Evolutionary conservation across 2,797 vertebrate species (phyloP), one percentile per base, ranked within the genome.

Genomic region (Synaphobranchus kaupii): DNA sequence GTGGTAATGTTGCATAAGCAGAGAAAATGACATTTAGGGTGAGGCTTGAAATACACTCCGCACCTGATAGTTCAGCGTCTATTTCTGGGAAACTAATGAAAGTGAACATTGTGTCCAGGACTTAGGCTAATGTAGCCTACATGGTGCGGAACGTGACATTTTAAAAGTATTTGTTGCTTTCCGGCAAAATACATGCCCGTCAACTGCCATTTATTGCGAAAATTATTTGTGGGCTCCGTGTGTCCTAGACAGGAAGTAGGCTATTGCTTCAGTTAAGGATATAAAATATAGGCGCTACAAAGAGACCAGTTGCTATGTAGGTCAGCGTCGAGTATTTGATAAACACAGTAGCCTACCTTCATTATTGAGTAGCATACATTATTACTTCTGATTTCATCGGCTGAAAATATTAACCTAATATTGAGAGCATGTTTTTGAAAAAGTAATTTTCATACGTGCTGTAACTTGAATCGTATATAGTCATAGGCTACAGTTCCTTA

Each of bases 1-100:
- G 47, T 78, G 66, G 52, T 87, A 76, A 84, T 73, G 86, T 84
- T 87, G 86, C 86, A 58, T 84, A 87, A 87, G 68, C 52, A 28
- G 39, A 84, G 54, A 80, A 60, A 58, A 58, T 50, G 25, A 71
- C 63, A 28, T 28, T 60, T 13, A 39, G 34, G 54, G 81, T 20
- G 63, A 86, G 68, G 48, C 68, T 50, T 39, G 68, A 54, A 71
- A 25, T 39, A 48, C 25, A 56, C 31, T 54, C 73, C 50, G 78
- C 78, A 81, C 44, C 78, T 81, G 44, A 48, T 81, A 81, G 78
- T 48, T 81, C 44, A 25, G 28, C 20, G 20, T 50, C 20, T 81
- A 50, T 81, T 76, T 81, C 78, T 81, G 47, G 47, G 10, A n/a
- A 50, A 50, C 78, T n/a, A 9, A 25, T 76, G 31, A 76, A 76